phyloP scores from a whole-genome alignment of 2,113 vertebrate genomes.

The Apteryx mantelli region DNA sequence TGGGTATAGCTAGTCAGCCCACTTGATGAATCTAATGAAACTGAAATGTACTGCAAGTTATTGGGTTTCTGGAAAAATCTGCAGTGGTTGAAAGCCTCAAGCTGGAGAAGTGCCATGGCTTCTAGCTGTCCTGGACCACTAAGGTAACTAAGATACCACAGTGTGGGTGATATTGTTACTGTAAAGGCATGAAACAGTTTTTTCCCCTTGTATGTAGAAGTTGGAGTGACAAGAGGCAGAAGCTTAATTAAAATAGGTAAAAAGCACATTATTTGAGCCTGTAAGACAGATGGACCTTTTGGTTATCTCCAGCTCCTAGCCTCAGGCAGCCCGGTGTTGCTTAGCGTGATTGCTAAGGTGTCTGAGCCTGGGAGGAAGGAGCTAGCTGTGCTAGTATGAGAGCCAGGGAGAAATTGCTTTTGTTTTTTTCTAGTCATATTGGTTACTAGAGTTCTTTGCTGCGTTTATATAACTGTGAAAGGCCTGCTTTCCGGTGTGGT shows the following conservation, averaged over 20 bases:
- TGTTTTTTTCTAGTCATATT: background rate
- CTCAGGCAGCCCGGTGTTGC: background rate
- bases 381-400: background rate
- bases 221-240: background rate
- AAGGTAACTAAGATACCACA: rapidly evolving
- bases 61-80: background rate
- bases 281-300: background rate
- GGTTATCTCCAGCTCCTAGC: background rate
- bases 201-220: background rate
- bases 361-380: background rate
- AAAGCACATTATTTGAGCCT: background rate
- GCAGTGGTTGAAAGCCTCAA: background rate
- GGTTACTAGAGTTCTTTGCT: background rate
- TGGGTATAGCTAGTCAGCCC: background rate
- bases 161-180: background rate
- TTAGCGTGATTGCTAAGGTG: background rate
- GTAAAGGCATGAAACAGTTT: background rate
- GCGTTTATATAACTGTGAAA: background rate
- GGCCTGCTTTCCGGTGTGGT: background rate
- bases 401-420: background rate
- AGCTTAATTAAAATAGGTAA: background rate
- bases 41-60: background rate
- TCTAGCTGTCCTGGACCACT: background rate
- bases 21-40: background rate
- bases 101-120: background rate